Evolutionary conservation across 2,113 vertebrate genomes (phyloP), one percentile per base, ranked within the genome.

Genomic region (Sterna hirundo): DNA sequence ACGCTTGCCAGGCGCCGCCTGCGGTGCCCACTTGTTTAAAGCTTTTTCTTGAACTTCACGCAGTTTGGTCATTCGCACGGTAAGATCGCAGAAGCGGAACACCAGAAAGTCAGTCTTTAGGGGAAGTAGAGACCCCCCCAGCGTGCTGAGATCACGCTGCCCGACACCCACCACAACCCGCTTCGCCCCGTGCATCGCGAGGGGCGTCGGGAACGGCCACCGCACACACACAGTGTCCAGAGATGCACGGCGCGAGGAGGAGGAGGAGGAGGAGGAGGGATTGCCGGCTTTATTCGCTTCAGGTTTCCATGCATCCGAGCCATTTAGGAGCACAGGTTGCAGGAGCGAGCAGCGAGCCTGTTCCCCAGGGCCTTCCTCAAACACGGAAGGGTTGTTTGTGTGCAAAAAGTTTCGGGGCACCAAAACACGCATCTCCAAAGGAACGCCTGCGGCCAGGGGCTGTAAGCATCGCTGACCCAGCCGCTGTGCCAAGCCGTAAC

Each of bases 301-400:
- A 7, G 10, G 22, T 5, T 42, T 13, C 10, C 5, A 7, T 1
- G 17, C 29, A 5, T 5, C n/a, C 1, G 13, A 34, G 58, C 38
- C 11, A 0, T 10, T 42, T 2, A 6, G 55, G 64, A 70, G 78
- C 70, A n/a, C 25, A 6, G 57, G 68, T 8, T 18, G 46, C 22
- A 8, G 2, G 1, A 18, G 36, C 22, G 9, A 22, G 3, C 23
- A 55, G 19, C 6, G 0, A 44, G 16, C 1, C 0, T 3, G 1
- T 13, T 64, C 18, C 47, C 62, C 17, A 13, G 36, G 62, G 38
- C 55, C 1, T 2, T 1, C 49, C 34, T 38, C 34, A 49, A n/a
- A 10, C 69, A n/a, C 64, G 34, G 23, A 29, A 47, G 15, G 34
- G 64, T 5, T n/a, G 40, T 68, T 47, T 44, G 25, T 5, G 10